A percentile compares a stretch with the other conserved stretches of the same genome.
These are phyloP conservation scores for Microcebus jonahi DNA, from an alignment of 2,113 vertebrate species.

Conservation along the genomic window DNA sequence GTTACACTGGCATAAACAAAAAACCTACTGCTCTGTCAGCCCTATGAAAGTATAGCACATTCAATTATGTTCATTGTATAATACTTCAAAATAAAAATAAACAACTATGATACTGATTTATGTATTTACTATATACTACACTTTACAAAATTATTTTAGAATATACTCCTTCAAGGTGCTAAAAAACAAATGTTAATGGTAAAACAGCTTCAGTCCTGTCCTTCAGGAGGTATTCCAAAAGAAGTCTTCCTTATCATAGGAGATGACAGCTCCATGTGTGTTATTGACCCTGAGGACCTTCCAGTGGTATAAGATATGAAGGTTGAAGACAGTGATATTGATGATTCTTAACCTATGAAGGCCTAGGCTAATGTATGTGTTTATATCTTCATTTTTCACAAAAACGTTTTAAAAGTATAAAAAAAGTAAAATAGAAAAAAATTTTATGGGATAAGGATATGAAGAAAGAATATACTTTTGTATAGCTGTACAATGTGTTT, in stretches of 20 bases:
- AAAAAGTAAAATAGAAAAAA: neutral
- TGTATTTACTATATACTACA: neutral
- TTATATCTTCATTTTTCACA: neutral
- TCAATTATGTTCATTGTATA: neutral
- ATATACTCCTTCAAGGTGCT: neutral
- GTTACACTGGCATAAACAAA: neutral
- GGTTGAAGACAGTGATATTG: neutral
- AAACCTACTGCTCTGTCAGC: neutral
- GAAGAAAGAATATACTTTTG: neutral
- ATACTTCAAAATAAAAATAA: neutral
- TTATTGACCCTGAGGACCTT: neutral
- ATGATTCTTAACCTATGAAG: neutral
- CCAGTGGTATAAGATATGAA: neutral
- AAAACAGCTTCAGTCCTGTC: neutral
- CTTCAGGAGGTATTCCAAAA: neutral
- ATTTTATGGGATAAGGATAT: neutral
- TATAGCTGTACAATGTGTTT: neutral
- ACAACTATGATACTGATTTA: neutral
- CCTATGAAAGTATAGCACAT: neutral
- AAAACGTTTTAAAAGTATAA: neutral
- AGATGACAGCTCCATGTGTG: neutral
- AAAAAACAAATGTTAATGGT: neutral
- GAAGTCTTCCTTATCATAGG: neutral
- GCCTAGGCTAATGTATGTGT: neutral
- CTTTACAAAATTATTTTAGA: neutral